Percentiles rank a stretch among this genome's conserved stretches.
Conservation (phyloP, 2,888 invertebrate genomes). For the Drosophila quinaria region DNA sequence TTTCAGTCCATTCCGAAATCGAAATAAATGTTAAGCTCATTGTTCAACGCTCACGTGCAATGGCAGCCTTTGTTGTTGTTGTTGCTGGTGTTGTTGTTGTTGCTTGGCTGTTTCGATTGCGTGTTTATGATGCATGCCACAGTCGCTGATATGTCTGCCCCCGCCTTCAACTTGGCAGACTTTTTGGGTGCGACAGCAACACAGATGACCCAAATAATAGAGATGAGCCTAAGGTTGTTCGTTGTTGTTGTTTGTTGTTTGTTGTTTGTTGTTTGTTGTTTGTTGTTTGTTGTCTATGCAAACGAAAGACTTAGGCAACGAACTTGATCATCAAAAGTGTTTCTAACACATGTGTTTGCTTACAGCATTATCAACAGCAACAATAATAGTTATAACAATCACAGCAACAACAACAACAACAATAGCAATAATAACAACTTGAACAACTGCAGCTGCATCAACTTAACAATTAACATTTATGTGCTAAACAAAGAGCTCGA, state of each 20-base stretch:
- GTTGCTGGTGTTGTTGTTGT: constrained; percentile 9
- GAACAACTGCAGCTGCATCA: constrained; percentile 49
- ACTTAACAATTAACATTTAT: constrained; percentile 53
- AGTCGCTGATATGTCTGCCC: constrained; percentile 9
- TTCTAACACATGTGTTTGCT: constrained; percentile 22
- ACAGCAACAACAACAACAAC: background rate
- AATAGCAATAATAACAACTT: constrained; percentile 4
- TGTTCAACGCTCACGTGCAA: constrained; percentile 56
- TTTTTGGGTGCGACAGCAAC: constrained; percentile 46
- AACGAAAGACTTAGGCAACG: constrained; percentile 73
- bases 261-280: constrained; percentile 24
- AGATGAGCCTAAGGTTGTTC: constrained; percentile 20
- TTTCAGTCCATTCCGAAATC: constrained; percentile 30
- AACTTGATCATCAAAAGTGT: constrained; percentile 59
- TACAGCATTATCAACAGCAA: constrained; percentile 25
- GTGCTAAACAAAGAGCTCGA: constrained; percentile 48
- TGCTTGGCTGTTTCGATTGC: constrained; percentile 16
- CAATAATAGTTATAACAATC: constrained; percentile 18
- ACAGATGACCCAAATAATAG: constrained; percentile 40
- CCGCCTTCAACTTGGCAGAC: constrained; percentile 14
- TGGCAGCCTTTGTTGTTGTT: constrained; percentile 14
- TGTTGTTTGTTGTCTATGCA: constrained; percentile 35
- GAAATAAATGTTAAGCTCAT: constrained; percentile 31
- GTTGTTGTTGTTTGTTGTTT: constrained; percentile 28
- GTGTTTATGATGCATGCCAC: constrained; percentile 33